Base-by-base conservation (phyloP, 2,113 vertebrate genomes). In the Malurus cyaneus region DNA sequence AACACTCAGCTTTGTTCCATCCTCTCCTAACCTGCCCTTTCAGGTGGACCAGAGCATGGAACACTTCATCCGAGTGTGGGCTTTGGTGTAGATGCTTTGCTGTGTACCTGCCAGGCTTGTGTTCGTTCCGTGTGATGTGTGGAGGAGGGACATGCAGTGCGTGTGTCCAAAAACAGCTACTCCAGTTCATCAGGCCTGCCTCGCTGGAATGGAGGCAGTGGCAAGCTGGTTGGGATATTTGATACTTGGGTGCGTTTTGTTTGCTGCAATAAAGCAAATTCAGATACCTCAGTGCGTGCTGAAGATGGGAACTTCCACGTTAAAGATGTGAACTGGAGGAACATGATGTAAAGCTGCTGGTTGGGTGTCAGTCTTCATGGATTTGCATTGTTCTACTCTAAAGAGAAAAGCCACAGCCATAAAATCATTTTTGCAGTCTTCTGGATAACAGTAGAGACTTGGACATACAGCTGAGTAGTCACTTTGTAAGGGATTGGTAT, bases 1-100 rank as follows among this genome's bases (percentile, higher is more conserved):
- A 23, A 1, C 5, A 1, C 28, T 12, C 14, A 11, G 0, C 25
- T 34, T 18, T 42, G 5, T 47, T 18, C 32, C 36, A 36, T 57
- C 25, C 5, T 65, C 20, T 62, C 41, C 34, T 28, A 4, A 4
- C 23, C 10, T 41, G 7, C 14, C 24, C 14, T 67, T 54, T 11
- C 31, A 39, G 6, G 20, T 0, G 2, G 11, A 14, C 8, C 3
- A 32, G 21, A 14, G 32, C 19, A 16, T 12, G 29, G 31, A 34
- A 8, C 10, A 0, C 15, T 4, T 7, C 0, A 6, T 32, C 44
- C 14, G 32, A 32, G 18, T 2, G 18, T 16, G 29, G 53, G 18
- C 47, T 88, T 62, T 59, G 19, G 28, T 54, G 47, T 53, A 34
- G 64, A 13, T 62, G 19, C 28, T 83, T 57, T 28, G 2, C 25